These are phyloP conservation scores for Euglossa dilemma DNA, from an alignment of 1,140 invertebrate genomes.

Conservation along the genomic window DNA sequence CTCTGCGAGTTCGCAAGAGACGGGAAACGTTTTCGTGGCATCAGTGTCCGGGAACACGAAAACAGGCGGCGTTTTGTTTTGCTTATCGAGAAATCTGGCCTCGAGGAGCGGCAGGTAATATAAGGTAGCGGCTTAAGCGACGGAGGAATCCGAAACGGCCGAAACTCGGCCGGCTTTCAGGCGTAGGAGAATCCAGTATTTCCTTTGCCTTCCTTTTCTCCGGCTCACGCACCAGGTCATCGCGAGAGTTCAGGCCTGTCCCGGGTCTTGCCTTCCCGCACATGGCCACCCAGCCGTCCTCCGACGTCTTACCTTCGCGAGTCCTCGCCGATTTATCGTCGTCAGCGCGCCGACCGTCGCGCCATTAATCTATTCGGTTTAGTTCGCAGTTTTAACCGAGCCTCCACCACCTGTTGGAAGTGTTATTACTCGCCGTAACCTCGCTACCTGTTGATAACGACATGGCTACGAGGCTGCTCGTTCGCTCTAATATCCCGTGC, in stretches of 20 bases:
- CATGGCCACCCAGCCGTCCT: slow-evolving; percentile 50
- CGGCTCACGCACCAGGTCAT: slow-evolving; percentile 52
- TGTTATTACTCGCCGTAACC: slow-evolving; percentile 23
- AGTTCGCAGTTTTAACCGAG: slow-evolving; percentile 30
- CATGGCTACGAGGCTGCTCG: neutral
- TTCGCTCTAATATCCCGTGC: slow-evolving; percentile 3
- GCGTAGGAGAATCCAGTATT: slow-evolving; percentile 47
- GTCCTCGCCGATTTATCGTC: slow-evolving; percentile 54
- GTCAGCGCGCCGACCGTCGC: neutral
- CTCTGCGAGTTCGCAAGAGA: too few relatives aligned
- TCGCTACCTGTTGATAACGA: slow-evolving; percentile 26
- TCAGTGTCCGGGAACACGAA: neutral
- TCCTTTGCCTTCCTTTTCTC: slow-evolving; percentile 59
- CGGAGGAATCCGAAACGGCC: slow-evolving; percentile 37
- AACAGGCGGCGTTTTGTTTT: slow-evolving; percentile 1
- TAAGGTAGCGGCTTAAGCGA: slow-evolving; percentile 47
- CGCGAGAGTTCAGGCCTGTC: slow-evolving; percentile 37
- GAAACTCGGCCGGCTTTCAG: slow-evolving; percentile 26
- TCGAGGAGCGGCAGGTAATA: slow-evolving; percentile 14
- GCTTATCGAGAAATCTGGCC: neutral
- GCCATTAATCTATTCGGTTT: slow-evolving; percentile 53
- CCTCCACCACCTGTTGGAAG: slow-evolving; percentile 22
- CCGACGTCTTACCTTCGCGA: slow-evolving; percentile 31
- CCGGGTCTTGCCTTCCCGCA: slow-evolving; percentile 35
- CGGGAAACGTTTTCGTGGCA: neutral